phyloP scores from a whole-genome alignment of 2,113 vertebrate genomes.

The Procavia capensis region DNA sequence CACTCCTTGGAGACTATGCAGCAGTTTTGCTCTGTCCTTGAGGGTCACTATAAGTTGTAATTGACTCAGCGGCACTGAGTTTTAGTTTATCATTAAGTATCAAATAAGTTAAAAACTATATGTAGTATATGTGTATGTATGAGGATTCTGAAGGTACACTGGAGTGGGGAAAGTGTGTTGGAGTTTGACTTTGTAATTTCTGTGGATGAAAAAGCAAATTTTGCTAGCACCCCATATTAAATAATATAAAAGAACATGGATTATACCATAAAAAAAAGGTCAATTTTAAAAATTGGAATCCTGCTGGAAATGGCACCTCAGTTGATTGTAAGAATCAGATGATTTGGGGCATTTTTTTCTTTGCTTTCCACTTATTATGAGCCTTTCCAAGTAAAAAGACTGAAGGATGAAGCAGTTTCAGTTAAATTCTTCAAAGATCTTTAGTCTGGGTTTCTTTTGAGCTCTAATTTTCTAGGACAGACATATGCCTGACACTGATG shows the following conservation, averaged over 20 bases:
- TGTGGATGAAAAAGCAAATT: conserved; percentile 24
- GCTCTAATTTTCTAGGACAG: conserved; percentile 30
- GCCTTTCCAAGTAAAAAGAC: conserved; percentile 8
- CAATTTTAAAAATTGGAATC: background rate
- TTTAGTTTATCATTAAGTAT: background rate
- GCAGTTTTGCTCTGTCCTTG: no score
- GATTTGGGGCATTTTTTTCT: conserved; percentile 41
- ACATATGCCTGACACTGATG: background rate
- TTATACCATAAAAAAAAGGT: background rate
- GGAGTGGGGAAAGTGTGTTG: background rate
- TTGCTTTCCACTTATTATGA: conserved; percentile 49
- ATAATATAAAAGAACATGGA: conserved; percentile 20
- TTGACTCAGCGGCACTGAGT: no score
- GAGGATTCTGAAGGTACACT: background rate
- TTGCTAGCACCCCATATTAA: background rate
- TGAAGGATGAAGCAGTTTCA: conserved; percentile 29
- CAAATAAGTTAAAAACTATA: background rate
- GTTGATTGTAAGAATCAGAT: background rate
- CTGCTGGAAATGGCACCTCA: background rate
- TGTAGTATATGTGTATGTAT: background rate
- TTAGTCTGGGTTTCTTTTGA: conserved; percentile 34
- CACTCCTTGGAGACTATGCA: no score
- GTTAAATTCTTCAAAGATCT: background rate
- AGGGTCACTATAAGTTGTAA: no score
- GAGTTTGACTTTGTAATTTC: conserved; percentile 26